These are phyloP conservation scores for Caretta caretta DNA, from an alignment of 2,113 vertebrate species.

Conservation along the genomic window DNA sequence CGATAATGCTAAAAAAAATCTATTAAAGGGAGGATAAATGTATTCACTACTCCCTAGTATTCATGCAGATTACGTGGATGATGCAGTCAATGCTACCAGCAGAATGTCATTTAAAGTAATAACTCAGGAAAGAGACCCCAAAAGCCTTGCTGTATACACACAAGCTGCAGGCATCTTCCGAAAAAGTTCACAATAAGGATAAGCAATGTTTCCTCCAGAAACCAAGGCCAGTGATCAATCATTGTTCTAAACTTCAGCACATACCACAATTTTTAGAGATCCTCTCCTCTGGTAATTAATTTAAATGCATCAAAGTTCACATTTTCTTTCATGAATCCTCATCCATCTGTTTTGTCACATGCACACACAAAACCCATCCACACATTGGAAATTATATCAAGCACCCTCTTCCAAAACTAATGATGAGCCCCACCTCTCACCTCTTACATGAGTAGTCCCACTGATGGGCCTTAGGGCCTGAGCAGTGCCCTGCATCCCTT, in stretches of 20 bases:
- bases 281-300: conserved; percentile 22
- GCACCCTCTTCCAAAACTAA: not conserved
- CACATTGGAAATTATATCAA: not conserved
- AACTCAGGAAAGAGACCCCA: not conserved
- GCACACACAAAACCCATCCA: not conserved
- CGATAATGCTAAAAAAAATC: not conserved
- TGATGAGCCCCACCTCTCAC: not conserved
- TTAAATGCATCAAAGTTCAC: not conserved
- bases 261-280: not conserved
- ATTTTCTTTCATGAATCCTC: conserved; percentile 5
- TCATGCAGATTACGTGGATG: not conserved
- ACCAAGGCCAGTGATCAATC: not conserved
- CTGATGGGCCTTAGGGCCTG: not conserved
- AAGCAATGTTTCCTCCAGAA: not conserved
- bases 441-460: not conserved
- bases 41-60: not conserved
- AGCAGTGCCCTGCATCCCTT: not conserved
- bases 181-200: not conserved
- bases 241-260: not conserved
- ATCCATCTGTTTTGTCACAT: not conserved
- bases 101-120: not conserved
- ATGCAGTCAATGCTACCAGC: not conserved
- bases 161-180: not conserved
- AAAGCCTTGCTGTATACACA: not conserved
- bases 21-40: not conserved